A percentile compares a stretch with the other conserved stretches of the same genome.
Conservation (phyloP, 2,113 vertebrate species). For the Triplophysa siluroides region DNA sequence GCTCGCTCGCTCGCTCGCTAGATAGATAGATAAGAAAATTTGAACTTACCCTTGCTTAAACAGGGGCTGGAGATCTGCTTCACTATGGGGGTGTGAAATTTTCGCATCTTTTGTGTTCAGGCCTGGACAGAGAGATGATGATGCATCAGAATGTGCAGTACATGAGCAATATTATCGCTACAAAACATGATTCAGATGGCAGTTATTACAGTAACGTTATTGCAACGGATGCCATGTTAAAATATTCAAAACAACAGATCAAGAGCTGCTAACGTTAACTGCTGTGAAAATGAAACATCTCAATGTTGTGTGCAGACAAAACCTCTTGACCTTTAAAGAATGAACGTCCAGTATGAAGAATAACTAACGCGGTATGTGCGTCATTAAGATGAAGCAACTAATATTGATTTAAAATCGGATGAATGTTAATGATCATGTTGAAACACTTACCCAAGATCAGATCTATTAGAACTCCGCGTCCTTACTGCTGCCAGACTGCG, state of each 20-base stretch:
- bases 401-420: background rate
- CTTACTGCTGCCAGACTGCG: constrained; percentile 42
- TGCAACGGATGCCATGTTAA: background rate
- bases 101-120: constrained; percentile 49
- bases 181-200: background rate
- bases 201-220: background rate
- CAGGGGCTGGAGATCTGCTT: constrained; percentile 63
- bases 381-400: background rate
- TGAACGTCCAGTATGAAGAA: background rate
- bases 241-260: background rate
- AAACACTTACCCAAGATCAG: background rate
- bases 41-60: no score
- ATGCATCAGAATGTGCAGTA: constrained; percentile 29
- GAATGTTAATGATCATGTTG: background rate
- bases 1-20: no score
- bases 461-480: background rate
- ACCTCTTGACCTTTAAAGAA: background rate
- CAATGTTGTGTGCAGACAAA: background rate
- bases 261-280: no score
- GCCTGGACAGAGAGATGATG: constrained; percentile 33
- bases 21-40: background rate
- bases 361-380: background rate
- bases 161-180: background rate
- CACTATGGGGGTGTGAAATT: constrained; percentile 55
- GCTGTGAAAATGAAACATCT: no score